phyloP scores from a whole-genome alignment of 2,113 vertebrate genomes.

The Isichthys henryi region DNA sequence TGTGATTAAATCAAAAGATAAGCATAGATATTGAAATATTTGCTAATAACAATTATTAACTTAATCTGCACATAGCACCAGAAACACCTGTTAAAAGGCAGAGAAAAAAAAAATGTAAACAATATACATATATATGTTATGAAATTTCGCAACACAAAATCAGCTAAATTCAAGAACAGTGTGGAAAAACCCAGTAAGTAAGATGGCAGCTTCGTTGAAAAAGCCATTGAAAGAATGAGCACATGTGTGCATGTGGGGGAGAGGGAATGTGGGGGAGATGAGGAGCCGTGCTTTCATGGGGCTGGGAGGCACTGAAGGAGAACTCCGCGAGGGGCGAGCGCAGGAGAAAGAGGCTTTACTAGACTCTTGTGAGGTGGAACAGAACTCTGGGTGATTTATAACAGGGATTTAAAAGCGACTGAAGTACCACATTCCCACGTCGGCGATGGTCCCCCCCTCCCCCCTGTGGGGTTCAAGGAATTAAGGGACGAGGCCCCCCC shows the following conservation, averaged over 20 bases:
- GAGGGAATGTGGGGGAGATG: background rate
- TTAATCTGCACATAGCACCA: background rate
- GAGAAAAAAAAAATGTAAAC: background rate
- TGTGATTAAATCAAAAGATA: too few relatives aligned
- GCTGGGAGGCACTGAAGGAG: background rate
- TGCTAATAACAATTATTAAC: background rate
- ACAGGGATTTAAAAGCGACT: background rate
- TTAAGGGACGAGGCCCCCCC: background rate
- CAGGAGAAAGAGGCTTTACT: background rate
- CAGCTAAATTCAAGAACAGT: background rate
- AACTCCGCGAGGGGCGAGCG: background rate
- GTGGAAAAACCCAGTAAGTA: background rate
- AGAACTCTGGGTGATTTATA: background rate
- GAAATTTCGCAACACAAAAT: background rate
- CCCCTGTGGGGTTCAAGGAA: background rate
- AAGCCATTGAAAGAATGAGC: background rate
- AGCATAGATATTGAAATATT: too few relatives aligned
- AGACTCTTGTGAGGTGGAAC: background rate
- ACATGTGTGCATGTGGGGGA: background rate
- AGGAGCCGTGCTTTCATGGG: background rate
- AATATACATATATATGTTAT: background rate
- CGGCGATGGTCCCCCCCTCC: background rate
- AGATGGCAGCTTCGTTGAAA: background rate
- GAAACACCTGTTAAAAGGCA: background rate
- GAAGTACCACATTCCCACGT: background rate